Base-by-base conservation (phyloP, 2,888 invertebrate genomes). In the Amphipyra berbera region DNA sequence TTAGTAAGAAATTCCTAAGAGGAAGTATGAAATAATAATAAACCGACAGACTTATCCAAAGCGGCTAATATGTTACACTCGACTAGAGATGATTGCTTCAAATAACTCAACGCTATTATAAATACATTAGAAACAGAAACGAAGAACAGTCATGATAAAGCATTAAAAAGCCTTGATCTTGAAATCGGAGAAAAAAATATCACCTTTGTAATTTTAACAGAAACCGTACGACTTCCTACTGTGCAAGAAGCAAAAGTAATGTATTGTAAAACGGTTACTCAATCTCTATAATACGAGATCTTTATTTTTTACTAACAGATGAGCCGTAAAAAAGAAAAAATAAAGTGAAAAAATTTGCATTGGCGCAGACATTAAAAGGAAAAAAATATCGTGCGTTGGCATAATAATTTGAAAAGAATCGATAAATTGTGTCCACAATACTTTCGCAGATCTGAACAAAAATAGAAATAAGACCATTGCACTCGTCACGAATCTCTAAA, bases 61-160 rank as follows among this genome's bases (percentile, higher is more conserved):
- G 45, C 54, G 52, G 59, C 57, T 74, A 76, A 79, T 74, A 67
- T 72, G 78, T 82, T 81, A 78, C 76, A 82, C 73, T 82, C 70
- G 61, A 81, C 76, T 76, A 80, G 72, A 63, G 60, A 66, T 73
- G 78, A 83, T 83, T 79, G 73, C 74, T 76, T 74, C 53, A 76
- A 74, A 80, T 76, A 66, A 76, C 60, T 76, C 59, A 50, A 52
- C 45, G 74, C 79, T 82, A 83, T 85, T 86, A 83, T 77, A 86
- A 83, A 79, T 71, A 65, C 79, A 85, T 85, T 83, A 84, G 75
- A 79, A 78, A 78, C 60, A 70, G 55, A 61, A 62, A 50, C 61
- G 49, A 64, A 69, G 58, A 73, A 61, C 57, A 40, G 48, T 41
- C 50, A 60, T 60, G 59, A 71, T 50, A 52, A 64, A 59, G 62